These are phyloP conservation scores for Nestor notabilis DNA, from an alignment of 2,113 vertebrate species.

Conservation along the genomic window DNA sequence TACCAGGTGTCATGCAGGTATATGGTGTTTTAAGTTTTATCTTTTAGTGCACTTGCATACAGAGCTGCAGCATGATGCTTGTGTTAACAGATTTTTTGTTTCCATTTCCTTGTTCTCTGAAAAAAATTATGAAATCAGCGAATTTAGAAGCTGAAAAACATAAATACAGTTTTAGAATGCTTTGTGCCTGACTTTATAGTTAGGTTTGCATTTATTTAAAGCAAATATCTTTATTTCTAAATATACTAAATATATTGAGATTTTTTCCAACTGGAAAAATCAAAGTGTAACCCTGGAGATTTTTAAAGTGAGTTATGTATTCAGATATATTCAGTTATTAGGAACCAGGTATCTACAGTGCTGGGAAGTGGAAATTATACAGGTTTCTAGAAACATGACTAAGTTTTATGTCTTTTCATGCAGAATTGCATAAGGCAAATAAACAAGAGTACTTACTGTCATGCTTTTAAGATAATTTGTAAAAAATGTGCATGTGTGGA, in stretches of 20 bases:
- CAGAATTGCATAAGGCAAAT: background rate
- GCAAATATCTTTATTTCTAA: background rate
- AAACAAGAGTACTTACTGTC: background rate
- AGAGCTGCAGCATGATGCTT: background rate
- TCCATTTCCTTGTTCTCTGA: conserved; percentile 1
- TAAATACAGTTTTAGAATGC: background rate
- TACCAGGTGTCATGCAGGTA: conserved; percentile 85
- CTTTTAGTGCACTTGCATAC: background rate
- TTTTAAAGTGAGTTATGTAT: background rate
- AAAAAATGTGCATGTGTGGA: background rate
- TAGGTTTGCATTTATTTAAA: background rate
- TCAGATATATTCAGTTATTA: background rate
- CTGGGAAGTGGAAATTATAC: background rate
- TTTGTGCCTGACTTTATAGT: background rate
- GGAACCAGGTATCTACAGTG: background rate
- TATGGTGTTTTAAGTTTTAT: conserved; percentile 68
- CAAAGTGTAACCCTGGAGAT: conserved; percentile 9
- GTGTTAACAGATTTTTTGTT: background rate
- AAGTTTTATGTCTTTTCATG: background rate
- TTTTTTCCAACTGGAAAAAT: background rate
- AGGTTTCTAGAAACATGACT: background rate
- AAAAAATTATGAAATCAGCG: background rate
- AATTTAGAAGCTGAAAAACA: background rate
- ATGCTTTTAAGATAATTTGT: background rate
- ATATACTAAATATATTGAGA: background rate